Base-by-base conservation (phyloP, 1,140 invertebrate species). In the Maniola jurtina region DNA sequence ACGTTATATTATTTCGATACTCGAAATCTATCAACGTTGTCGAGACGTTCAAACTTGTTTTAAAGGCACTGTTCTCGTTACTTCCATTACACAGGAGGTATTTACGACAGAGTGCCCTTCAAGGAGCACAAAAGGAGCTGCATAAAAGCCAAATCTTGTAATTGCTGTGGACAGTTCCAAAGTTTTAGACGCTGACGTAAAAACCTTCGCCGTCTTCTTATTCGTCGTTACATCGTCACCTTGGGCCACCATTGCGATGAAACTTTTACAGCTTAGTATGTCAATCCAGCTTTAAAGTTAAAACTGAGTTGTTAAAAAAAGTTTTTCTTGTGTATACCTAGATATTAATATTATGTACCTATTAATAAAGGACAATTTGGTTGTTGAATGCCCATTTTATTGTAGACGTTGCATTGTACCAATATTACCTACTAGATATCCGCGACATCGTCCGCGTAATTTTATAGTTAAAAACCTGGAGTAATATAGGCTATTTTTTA, bases 71-170 rank as follows among this genome's bases (percentile, higher is more conserved):
- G 25, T 1, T 25, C 25, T 25, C 48, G 6, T 55, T 16, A 35
- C 52, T 35, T 40, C 34, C 55, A 57, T 57, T 57, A 34, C 55
- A 14, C 25, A 35, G 33, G 55, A 57, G n/a, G 15, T 57, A 36
- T 57, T 57, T 57, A 57, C 55, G 34, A 38, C 13, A 57, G 55
- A 57, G 34, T 15, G 40, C 55, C 25, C 64, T 56, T 50, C 54
- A 50, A 62, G 38, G 54, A 10, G 54, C 42, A 58, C 34, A 50
- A 58, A 64, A 56, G 9, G 34, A 38, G 35, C 34, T 55, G 14
- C 40, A 64, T 67, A 68, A 71, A 71, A 71, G 64, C 61, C 48
- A 62, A 68, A 61, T 65, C 58, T 68, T 71, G 64, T 71, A 67
- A 52, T 61, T 66, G 57, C 40, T 35, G 25, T 66, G 25, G 36